Base-by-base conservation (phyloP, 2,888 invertebrate species). In the Gibbula magus region DNA sequence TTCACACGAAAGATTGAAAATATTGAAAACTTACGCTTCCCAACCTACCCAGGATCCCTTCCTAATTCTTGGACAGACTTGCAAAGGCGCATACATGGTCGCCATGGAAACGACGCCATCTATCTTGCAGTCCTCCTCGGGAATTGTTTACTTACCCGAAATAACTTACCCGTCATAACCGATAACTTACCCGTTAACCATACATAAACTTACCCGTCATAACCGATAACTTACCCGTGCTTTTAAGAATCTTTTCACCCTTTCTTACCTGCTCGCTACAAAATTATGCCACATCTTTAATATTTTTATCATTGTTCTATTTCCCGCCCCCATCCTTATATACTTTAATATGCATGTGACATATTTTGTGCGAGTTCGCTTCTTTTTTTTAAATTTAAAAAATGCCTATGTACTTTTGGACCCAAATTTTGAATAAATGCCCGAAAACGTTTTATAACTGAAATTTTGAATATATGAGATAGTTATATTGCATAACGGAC, bases 71-170 rank as follows among this genome's bases (percentile, higher is more conserved):
- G 56, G 39, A 70, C 70, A 70, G 70, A 70, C 70, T 32, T 70
- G 70, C 70, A 70, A 70, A 35, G 70, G 70, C 39, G 70, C 29
- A 70, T 70, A 70, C 70, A 70, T 70, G 70, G 70, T 70, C 70
- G 70, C 70, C 70, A 70, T 70, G 70, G 70, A 70, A 70, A 70
- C 70, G 70, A 70, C 70, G 70, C 70, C 70, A 70, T 70, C 70
- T 70, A 70, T 70, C 70, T 39, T 70, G 70, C 70, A 70, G 70
- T 70, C 70, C 70, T 70, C 39, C 70, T 39, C 18, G 20, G 70
- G 32, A 35, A 32, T 13, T 70, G 45, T 70, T 70, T 70, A 70
- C 70, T 70, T 70, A 70, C 70, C 70, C 70, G 70, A 70, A 32
- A 45, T 45, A 10, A 56, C 56, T 56, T 56, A 56, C 56, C 70